Percentiles rank a stretch among this genome's conserved stretches.
Evolutionary conservation across 2,888 invertebrate species (phyloP).

Genomic region (Steinernema hermaphroditum): DNA sequence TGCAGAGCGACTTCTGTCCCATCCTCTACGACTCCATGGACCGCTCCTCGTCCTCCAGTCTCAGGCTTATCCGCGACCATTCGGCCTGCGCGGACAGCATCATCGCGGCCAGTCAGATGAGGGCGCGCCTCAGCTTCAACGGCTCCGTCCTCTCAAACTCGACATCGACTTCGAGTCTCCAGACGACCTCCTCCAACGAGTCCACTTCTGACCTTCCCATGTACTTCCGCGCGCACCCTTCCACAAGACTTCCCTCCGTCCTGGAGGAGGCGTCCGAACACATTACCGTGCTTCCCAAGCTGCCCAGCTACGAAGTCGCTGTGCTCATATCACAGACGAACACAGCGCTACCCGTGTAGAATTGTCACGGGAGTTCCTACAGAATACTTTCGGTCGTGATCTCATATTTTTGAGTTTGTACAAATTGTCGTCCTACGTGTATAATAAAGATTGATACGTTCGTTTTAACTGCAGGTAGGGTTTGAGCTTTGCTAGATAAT

Average conservation of each 20-base stretch:
- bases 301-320: constrained; percentile 8
- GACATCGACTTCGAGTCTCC: constrained; percentile 12
- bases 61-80: neutral
- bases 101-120: constrained; percentile 25
- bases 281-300: constrained; percentile 10
- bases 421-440: too few relatives aligned
- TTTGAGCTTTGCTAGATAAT: too few relatives aligned
- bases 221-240: neutral
- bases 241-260: neutral
- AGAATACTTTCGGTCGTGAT: too few relatives aligned
- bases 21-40: constrained; percentile 20
- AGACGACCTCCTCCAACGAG: neutral
- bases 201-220: constrained; percentile 12
- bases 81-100: neutral
- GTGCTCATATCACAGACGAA: neutral
- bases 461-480: too few relatives aligned
- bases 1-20: constrained; percentile 19
- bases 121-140: constrained; percentile 2
- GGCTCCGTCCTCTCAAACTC: neutral
- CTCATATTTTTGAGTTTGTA: too few relatives aligned
- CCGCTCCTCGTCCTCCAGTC: neutral
- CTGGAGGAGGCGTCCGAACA: neutral
- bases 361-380: neutral
- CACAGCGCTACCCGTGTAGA: neutral
- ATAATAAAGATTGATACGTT: too few relatives aligned